These are phyloP conservation scores for Ciconia nigra DNA, from an alignment of 2,797 vertebrate species.

Conservation along the genomic window DNA sequence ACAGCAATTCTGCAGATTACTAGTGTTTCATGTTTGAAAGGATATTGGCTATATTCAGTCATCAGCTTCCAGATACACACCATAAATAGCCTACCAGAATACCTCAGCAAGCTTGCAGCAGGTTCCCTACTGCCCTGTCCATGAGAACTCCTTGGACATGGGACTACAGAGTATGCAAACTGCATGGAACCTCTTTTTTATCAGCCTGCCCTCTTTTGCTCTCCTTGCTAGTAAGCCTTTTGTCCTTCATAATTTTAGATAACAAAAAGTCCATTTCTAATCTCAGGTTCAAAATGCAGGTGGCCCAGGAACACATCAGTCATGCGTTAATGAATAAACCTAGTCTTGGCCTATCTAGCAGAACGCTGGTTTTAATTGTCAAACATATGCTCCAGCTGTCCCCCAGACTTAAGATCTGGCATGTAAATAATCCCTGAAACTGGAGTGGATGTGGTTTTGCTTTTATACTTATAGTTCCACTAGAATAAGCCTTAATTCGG, in stretches of 20 bases:
- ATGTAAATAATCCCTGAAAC: neutral
- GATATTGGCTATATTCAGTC: neutral
- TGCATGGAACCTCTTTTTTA: neutral
- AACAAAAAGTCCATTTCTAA: neutral
- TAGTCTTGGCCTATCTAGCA: neutral
- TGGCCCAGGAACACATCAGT: neutral
- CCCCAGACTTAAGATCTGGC: neutral
- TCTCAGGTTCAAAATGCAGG: neutral
- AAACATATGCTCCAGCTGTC: neutral
- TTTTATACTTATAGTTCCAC: neutral
- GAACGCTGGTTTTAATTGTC: neutral
- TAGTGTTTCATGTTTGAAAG: neutral
- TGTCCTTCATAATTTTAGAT: neutral
- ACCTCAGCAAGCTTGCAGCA: neutral
- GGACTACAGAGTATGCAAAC: neutral
- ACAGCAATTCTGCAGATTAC: neutral
- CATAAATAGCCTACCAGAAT: neutral
- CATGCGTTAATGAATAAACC: neutral
- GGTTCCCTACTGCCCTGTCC: neutral
- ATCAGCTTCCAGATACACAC: neutral
- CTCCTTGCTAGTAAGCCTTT: neutral
- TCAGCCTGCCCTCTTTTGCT: neutral
- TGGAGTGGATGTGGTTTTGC: neutral
- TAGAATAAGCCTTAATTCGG: neutral
- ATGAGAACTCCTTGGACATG: neutral